Conservation (phyloP, 2,888 invertebrate genomes). For the Caprella mutica region DNA sequence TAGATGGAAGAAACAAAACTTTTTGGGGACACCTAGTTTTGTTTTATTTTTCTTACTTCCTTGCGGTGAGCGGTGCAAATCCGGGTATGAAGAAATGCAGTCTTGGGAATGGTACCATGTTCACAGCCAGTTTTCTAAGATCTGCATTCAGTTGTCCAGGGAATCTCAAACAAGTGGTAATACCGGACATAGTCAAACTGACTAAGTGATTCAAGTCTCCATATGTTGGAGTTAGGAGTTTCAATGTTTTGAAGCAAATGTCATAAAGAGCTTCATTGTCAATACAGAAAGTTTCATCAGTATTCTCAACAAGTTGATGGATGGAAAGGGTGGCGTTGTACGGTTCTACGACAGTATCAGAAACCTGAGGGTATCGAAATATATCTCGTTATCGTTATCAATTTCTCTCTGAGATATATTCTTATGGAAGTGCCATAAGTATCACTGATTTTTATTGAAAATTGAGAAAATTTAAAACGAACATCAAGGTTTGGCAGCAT, state of each 20-base stretch:
- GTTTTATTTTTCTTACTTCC: conserved; percentile 26
- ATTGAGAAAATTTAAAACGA: no score
- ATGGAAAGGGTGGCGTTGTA: conserved; percentile 49
- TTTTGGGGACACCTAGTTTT: no score
- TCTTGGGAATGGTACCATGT: conserved; percentile 48
- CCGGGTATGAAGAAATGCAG: conserved; percentile 46
- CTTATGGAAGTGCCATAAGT: no score
- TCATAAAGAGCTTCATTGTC: conserved; percentile 49
- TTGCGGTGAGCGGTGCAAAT: conserved; percentile 36
- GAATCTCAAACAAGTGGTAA: conserved; percentile 47
- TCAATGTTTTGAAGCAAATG: conserved; percentile 47
- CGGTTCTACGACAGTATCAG: conserved; percentile 45
- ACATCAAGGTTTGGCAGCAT: no score
- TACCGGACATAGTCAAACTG: conserved; percentile 42
- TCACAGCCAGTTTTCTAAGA: conserved; percentile 43
- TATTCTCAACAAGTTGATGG: conserved; percentile 47
- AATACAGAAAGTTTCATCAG: conserved; percentile 47
- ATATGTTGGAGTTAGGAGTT: conserved; percentile 46
- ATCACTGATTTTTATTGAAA: no score
- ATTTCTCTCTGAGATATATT: no score
- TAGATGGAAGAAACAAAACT: no score
- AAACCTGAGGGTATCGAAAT: conserved; percentile 4
- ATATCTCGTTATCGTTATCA: no score
- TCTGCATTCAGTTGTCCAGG: conserved; percentile 48
- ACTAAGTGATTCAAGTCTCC: conserved; percentile 45